phyloP scores from a whole-genome alignment of 37 sponge, comb jelly and placozoan genomes.

The Aplysina aerophoba region DNA sequence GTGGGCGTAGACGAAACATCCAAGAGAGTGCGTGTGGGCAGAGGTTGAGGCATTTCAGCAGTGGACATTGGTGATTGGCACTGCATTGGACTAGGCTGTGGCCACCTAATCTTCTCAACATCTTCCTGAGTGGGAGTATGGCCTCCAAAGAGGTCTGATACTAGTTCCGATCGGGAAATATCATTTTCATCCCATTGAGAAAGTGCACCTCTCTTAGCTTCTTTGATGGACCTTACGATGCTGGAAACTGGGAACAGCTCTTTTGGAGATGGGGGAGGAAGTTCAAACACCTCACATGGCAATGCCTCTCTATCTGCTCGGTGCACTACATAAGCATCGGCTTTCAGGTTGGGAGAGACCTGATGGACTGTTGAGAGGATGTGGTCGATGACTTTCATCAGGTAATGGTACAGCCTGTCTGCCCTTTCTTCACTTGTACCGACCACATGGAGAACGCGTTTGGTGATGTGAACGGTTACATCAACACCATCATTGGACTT shows the following conservation, averaged over 20 bases:
- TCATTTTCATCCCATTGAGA: no score
- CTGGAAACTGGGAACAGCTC: background rate
- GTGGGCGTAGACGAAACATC: no score
- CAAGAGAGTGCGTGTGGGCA: no score
- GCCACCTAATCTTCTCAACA: no score
- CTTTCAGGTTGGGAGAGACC: background rate
- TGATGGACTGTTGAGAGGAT: background rate
- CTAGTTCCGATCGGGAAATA: no score
- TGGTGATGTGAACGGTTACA: background rate
- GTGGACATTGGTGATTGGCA: no score
- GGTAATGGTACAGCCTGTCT: background rate
- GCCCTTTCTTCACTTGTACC: background rate
- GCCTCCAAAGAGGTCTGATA: no score
- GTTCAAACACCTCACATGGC: background rate
- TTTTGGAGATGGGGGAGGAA: background rate
- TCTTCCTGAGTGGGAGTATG: no score
- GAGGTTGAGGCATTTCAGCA: no score
- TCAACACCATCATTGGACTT: background rate
- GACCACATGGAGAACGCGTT: background rate
- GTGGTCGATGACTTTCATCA: background rate
- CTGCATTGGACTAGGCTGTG: no score
- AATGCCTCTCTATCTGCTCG: background rate
- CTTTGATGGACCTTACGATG: background rate
- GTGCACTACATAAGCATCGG: conserved; percentile 1
- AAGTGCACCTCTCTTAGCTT: no score